These are phyloP conservation scores for Tenthredo livida DNA, from an alignment of 2,888 invertebrate species.

Conservation along the genomic window DNA sequence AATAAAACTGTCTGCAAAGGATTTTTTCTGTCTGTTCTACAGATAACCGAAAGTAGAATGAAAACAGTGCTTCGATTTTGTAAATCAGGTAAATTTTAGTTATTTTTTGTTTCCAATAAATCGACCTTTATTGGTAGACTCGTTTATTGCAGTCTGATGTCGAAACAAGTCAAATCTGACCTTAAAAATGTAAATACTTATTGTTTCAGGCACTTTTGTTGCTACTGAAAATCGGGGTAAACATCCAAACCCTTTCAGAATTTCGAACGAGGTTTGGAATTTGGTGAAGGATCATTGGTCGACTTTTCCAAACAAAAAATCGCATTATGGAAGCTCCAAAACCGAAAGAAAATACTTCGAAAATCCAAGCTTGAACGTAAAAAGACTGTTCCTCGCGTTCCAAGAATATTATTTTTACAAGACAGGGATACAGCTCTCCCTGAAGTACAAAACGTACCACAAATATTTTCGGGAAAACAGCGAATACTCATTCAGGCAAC, in stretches of 20 bases:
- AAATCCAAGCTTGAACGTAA: constrained; percentile 45
- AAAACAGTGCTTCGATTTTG: constrained; percentile 25
- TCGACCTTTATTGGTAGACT: neutral
- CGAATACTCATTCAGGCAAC: constrained; percentile 52
- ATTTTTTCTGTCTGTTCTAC: constrained; percentile 42
- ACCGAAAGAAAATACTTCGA: constrained; percentile 56
- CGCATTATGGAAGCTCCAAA: constrained; percentile 55
- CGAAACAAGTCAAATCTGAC: neutral
- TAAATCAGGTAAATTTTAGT: constrained; percentile 29
- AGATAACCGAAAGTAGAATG: constrained; percentile 37
- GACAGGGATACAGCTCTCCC: constrained; percentile 4
- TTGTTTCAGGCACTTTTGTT: constrained; percentile 39
- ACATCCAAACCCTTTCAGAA: constrained; percentile 48
- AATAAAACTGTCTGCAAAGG: constrained; percentile 25
- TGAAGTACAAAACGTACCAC: constrained; percentile 56
- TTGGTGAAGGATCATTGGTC: constrained; percentile 55
- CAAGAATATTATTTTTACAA: constrained; percentile 48
- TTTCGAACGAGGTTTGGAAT: constrained; percentile 51
- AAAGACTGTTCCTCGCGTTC: constrained; percentile 48
- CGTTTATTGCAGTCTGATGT: neutral
- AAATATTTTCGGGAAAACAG: constrained; percentile 55
- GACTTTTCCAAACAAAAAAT: constrained; percentile 54
- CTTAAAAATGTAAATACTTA: neutral
- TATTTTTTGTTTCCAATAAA: too few relatives aligned
- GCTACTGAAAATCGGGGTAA: constrained; percentile 54